Conservation (phyloP, 2,113 vertebrate genomes). For the Hippocampus comes region DNA sequence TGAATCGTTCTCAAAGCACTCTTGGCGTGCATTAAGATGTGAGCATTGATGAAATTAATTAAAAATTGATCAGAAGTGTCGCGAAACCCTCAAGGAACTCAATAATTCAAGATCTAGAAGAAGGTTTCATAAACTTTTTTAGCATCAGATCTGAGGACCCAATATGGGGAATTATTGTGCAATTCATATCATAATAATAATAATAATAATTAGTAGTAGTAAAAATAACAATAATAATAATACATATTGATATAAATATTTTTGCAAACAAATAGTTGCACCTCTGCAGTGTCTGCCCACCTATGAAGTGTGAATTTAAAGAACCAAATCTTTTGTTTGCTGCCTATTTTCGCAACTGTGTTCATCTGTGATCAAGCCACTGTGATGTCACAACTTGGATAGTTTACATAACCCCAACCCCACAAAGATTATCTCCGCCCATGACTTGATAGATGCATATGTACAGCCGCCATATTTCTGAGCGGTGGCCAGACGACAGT, state of each 20-base stretch:
- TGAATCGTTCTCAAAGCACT: constrained; percentile 1
- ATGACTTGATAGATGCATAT: not conserved
- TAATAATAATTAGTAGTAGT: too few species aligned
- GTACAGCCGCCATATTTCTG: too few species aligned
- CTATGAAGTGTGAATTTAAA: too few species aligned
- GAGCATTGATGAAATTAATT: constrained; percentile 36
- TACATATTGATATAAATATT: not conserved
- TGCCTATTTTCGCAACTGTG: too few species aligned
- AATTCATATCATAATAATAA: too few species aligned
- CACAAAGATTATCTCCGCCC: not conserved
- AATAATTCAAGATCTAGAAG: not conserved
- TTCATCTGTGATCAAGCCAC: too few species aligned
- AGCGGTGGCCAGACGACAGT: not conserved
- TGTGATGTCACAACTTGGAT: not conserved
- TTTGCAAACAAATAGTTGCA: not conserved
- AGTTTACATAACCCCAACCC: not conserved
- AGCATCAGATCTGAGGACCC: not conserved
- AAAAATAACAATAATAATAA: too few species aligned
- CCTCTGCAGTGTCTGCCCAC: not conserved
- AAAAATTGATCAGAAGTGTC: constrained; percentile 22
- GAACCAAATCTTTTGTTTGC: too few species aligned
- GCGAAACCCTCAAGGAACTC: not conserved
- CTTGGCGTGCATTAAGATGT: constrained; percentile 22
- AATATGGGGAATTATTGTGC: not conserved
- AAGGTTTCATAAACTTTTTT: not conserved